Evolutionary conservation across 2,113 vertebrate species (phyloP), one percentile per base, ranked within the genome.

Genomic region (Jaculus jaculus): DNA sequence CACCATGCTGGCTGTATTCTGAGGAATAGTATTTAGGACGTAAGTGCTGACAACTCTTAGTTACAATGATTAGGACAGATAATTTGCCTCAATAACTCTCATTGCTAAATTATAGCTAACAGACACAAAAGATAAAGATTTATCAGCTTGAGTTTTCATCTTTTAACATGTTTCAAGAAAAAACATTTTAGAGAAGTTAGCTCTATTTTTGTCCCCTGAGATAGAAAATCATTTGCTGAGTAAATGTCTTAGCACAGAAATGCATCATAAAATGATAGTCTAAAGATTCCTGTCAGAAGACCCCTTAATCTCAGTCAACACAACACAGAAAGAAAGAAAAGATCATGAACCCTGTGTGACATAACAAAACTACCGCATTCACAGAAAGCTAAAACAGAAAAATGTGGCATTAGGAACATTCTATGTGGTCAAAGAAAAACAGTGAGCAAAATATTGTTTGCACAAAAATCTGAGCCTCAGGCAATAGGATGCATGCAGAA

Each of bases 191-290:
- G 30, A 23, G 32, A 94, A 91, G 79, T 95, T 96, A 87, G 63
- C 92, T 71, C 34, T 77, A 51, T 75, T 28, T 93, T 63, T 95
- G 37, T 90, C 71, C 39, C 42, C 37, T 58, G 63, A 95, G 79
- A 91, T 47, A 89, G 21, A 34, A 87, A 87, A 78, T 79, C 72
- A 80, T 87, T 96, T 79, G 84, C 58, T 71, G 5, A 84, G 51
- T 88, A 89, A 93, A 95, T 92, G 51, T 94, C 75, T 84, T 24
- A 54, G 16, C 84, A 51, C 5, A 95, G 61, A 95, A 94, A 94
- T 73, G 20, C 91, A 92, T 94, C 66, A 91, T 94, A 89, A 91
- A 94, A 94, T 69, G 28, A 89, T 80, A 94, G 32, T 74, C 92
- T 85, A 82, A 75, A 94, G 28, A 86, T 93, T 92, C 89, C 68